Evolutionary conservation across 2,113 vertebrate species (phyloP).

Genomic region (Psettodes erumei): DNA sequence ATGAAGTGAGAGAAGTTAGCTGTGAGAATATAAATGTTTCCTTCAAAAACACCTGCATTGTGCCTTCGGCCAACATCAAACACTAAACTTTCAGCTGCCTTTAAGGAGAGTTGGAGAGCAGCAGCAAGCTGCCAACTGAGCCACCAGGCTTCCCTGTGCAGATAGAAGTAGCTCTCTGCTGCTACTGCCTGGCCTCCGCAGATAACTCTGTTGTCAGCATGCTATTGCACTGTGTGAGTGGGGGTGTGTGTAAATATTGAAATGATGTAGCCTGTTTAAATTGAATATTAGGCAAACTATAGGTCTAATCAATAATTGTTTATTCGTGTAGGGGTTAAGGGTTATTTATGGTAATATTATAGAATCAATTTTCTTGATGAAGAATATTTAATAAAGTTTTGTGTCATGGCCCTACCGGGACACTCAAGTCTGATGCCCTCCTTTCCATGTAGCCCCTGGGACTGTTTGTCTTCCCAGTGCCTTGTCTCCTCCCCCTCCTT

Average conservation of each 20-base stretch:
- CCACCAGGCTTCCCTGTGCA: constrained; percentile 38
- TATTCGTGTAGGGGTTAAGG: too few relatives aligned
- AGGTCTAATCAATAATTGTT: background rate
- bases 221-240: background rate
- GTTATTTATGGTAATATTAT: too few relatives aligned
- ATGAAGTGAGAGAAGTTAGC: constrained; percentile 3
- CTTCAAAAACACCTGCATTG: constrained; percentile 30
- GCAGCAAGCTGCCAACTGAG: constrained; percentile 36
- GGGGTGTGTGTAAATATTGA: constrained; percentile 11
- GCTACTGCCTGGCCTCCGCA: constrained; percentile 40
- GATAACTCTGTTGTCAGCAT: constrained; percentile 47
- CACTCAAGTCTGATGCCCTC: too few relatives aligned
- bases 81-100: constrained; percentile 13
- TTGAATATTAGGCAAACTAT: background rate
- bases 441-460: too few relatives aligned
- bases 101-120: constrained; percentile 28
- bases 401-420: too few relatives aligned
- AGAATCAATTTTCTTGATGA: too few relatives aligned
- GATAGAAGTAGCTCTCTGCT: constrained; percentile 32
- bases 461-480: too few relatives aligned
- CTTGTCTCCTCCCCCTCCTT: too few relatives aligned
- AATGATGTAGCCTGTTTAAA: background rate
- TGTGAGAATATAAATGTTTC: constrained; percentile 2
- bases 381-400: too few relatives aligned
- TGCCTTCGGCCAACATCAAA: constrained; percentile 45